A percentile compares a stretch with the other conserved stretches of the same genome.
Conservation (phyloP, 2,113 vertebrate genomes). For the Rhinoptilus africanus region DNA sequence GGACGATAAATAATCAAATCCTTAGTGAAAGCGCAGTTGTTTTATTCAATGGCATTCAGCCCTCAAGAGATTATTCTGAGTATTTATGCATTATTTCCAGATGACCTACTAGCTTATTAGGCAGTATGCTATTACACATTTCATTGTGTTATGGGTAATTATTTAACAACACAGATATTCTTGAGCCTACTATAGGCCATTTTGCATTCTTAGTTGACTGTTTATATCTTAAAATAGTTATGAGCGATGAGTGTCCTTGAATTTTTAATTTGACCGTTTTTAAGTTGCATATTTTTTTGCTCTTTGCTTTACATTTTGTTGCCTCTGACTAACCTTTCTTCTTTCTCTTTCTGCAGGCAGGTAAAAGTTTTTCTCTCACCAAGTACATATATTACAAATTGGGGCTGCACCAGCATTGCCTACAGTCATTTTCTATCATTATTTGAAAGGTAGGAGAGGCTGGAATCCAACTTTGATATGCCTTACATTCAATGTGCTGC, state of each 20-base stretch:
- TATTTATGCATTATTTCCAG: neutral
- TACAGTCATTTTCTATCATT: neutral
- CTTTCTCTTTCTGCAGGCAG: neutral
- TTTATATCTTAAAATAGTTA: neutral
- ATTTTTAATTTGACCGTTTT: neutral
- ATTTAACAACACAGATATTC: neutral
- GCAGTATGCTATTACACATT: neutral
- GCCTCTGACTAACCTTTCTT: neutral
- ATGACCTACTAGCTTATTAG: neutral
- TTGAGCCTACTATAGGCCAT: neutral
- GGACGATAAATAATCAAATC: slow-evolving; percentile 13
- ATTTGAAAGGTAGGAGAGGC: neutral
- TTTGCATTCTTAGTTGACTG: neutral
- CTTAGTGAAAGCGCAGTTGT: neutral
- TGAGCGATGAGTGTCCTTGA: neutral
- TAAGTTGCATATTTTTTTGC: neutral
- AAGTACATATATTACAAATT: neutral
- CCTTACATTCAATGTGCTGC: neutral
- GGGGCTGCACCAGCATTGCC: neutral
- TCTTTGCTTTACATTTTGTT: neutral
- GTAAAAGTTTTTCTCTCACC: neutral
- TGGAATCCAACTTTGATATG: neutral
- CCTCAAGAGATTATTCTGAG: neutral
- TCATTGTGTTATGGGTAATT: neutral
- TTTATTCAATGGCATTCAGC: neutral